A percentile compares a stretch with the other conserved stretches of the same genome.
Evolutionary conservation across 2,888 invertebrate species (phyloP).

Genomic region (Hermaeophaga mercurialis): DNA sequence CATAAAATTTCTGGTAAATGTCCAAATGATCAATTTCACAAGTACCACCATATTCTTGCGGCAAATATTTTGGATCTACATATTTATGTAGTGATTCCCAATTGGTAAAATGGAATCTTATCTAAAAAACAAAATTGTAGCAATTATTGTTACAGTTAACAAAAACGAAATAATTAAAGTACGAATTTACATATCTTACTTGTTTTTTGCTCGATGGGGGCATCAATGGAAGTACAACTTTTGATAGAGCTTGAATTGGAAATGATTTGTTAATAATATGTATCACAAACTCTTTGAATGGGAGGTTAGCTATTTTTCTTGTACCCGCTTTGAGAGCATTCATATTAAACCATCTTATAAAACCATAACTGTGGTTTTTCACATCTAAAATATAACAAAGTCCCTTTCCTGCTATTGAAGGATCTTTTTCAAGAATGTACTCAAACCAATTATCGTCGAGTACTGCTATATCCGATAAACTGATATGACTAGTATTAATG

Average conservation of each 20-base stretch:
- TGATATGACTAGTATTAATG: neutral
- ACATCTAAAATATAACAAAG: conserved; percentile 7
- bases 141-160: neutral
- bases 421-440: neutral
- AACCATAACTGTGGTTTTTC: conserved; percentile 9
- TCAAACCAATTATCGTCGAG: conserved; percentile 5
- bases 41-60: conserved; percentile 6
- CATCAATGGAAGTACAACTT: neutral
- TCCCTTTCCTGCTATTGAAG: conserved; percentile 6
- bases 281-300: neutral
- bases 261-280: conserved; percentile 4
- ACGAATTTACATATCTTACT: no score
- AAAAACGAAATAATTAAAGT: neutral
- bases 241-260: neutral
- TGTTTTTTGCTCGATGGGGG: conserved; percentile 8
- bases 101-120: conserved; percentile 7
- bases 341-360: conserved; percentile 8
- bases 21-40: conserved; percentile 2
- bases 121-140: conserved; percentile 2
- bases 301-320: conserved; percentile 5
- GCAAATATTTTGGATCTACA: conserved; percentile 8
- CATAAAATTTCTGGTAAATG: neutral
- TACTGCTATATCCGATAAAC: neutral
- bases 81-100: conserved; percentile 8
- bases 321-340: neutral